Evolutionary conservation across 2,797 vertebrate genomes (phyloP).

Genomic region (Amblyraja radiata): DNA sequence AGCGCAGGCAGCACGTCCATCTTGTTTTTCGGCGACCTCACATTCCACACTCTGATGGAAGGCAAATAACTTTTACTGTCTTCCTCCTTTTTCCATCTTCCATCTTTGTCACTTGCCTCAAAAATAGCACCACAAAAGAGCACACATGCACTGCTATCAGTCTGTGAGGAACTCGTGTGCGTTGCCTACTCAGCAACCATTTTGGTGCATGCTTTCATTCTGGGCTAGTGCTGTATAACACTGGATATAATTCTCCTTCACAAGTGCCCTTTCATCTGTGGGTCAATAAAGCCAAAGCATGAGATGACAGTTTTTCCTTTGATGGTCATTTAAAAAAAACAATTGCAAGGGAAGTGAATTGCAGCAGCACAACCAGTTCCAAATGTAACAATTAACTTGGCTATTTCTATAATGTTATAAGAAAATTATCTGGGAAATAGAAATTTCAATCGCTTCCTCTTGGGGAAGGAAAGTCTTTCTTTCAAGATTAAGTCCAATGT

Average conservation of each 20-base stretch:
- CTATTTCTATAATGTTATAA: background rate
- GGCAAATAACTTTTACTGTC: no score
- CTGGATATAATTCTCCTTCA: background rate
- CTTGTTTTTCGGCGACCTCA: no score
- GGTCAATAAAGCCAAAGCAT: slow-evolving; percentile 11
- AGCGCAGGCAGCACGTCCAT: no score
- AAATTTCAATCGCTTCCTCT: background rate
- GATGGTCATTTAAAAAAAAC: background rate
- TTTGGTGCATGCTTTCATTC: no score
- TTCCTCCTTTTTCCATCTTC: no score
- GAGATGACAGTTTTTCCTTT: background rate
- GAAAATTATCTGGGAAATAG: background rate
- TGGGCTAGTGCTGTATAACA: background rate
- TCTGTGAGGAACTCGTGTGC: no score
- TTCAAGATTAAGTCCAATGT: background rate
- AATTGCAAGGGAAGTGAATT: slow-evolving; percentile 16
- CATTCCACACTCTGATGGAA: no score
- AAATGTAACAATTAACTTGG: background rate
- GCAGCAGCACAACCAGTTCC: background rate
- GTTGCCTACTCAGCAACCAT: no score
- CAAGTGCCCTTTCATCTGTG: background rate
- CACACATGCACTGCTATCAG: no score
- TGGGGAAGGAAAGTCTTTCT: background rate
- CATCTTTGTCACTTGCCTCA: no score
- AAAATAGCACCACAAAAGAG: no score